A percentile compares a stretch with the other conserved stretches of the same genome.
Evolutionary conservation across 2,888 invertebrate genomes (phyloP).

Genomic region (Ecliptopera silaceata): DNA sequence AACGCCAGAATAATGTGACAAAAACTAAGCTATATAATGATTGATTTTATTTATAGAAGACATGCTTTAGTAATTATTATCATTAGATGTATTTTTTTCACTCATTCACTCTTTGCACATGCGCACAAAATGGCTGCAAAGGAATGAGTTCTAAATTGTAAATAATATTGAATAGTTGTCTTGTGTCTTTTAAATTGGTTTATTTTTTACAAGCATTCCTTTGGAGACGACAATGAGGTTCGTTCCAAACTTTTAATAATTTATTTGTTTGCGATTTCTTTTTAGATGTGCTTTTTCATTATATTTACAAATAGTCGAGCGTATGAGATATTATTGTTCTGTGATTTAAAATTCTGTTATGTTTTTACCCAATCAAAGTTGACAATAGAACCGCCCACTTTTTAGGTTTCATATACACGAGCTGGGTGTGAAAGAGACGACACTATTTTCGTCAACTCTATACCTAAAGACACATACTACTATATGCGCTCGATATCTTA

Average conservation of each 20-base stretch:
- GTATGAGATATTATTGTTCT: too few relatives aligned
- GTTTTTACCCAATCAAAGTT: not conserved
- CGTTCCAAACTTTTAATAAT: conserved; percentile 57
- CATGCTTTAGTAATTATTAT: too few relatives aligned
- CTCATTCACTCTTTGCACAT: conserved; percentile 13
- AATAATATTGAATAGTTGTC: not conserved
- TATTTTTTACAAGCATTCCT: conserved; percentile 80
- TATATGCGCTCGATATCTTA: too few relatives aligned
- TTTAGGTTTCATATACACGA: not conserved
- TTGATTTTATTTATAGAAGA: too few relatives aligned
- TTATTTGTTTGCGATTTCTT: conserved; percentile 42
- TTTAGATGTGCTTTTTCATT: conserved; percentile 47
- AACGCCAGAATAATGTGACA: too few relatives aligned
- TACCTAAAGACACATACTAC: too few relatives aligned
- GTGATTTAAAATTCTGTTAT: not conserved
- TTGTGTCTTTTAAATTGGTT: conserved; percentile 48
- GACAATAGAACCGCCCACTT: not conserved
- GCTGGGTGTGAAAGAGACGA: too few relatives aligned
- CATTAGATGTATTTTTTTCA: not conserved
- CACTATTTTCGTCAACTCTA: too few relatives aligned
- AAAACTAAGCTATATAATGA: too few relatives aligned
- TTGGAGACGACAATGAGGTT: conserved; percentile 84
- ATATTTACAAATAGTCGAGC: not conserved
- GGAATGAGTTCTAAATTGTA: conserved; percentile 14
- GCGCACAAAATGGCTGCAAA: conserved; percentile 21